Evolutionary conservation across 2,113 vertebrate genomes (phyloP).

Genomic region (Theropithecus gelada): DNA sequence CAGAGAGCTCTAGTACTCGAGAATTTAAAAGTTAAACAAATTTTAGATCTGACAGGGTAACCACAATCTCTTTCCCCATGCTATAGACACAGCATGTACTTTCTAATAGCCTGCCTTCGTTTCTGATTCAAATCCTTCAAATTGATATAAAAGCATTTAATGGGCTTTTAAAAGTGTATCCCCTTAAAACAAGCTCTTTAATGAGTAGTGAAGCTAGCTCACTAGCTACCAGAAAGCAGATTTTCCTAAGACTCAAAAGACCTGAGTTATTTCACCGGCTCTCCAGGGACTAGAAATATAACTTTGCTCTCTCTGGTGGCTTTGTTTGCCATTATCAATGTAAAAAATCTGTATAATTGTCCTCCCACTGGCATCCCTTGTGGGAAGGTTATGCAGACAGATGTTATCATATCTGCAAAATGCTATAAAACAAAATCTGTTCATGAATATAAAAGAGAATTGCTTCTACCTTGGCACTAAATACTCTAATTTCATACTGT

Average conservation of each 20-base stretch:
- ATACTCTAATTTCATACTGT: background rate
- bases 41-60: constrained; percentile 13
- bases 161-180: constrained; percentile 39
- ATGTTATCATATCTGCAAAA: constrained; percentile 60
- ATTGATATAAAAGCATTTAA: constrained; percentile 66
- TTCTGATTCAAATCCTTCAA: constrained; percentile 65
- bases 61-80: background rate
- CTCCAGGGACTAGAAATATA: constrained; percentile 22
- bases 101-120: constrained; percentile 51
- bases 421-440: constrained; percentile 39
- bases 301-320: background rate
- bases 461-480: background rate
- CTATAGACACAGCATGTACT: background rate
- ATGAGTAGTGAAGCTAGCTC: constrained; percentile 33
- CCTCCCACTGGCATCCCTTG: constrained; percentile 3
- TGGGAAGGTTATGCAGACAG: constrained; percentile 50
- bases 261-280: constrained; percentile 13
- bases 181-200: constrained; percentile 54
- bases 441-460: constrained; percentile 26
- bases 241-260: constrained; percentile 38
- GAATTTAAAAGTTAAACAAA: constrained; percentile 43
- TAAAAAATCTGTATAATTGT: constrained; percentile 40
- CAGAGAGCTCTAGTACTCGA: background rate
- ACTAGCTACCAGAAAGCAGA: constrained; percentile 5
- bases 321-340: constrained; percentile 51